phyloP scores from a whole-genome alignment of 2,888 invertebrate genomes.

The Torymus aiolomorphi region DNA sequence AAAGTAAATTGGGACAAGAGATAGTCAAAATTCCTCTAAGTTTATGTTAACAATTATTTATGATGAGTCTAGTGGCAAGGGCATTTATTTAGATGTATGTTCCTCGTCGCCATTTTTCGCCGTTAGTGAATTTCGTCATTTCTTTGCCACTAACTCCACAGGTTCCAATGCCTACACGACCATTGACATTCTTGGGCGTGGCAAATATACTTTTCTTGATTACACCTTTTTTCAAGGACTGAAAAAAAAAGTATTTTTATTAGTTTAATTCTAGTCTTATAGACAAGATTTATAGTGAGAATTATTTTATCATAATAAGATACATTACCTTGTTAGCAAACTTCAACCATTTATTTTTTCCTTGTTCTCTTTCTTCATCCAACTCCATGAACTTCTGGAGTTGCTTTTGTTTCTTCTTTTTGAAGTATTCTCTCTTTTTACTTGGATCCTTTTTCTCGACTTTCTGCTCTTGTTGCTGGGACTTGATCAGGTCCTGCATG shows the following conservation, averaged over 20 bases:
- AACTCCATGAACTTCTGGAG: conserved; percentile 94
- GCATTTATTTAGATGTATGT: conserved; percentile 75
- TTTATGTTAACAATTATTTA: conserved; percentile 46
- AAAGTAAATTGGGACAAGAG: conserved; percentile 37
- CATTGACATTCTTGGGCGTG: conserved; percentile 93
- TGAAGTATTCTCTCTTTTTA: conserved; percentile 94
- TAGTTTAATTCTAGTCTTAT: conserved; percentile 9
- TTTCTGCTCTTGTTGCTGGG: conserved; percentile 84
- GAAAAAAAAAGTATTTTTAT: conserved; percentile 55
- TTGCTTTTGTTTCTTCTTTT: conserved; percentile 97
- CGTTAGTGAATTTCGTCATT: conserved; percentile 95
- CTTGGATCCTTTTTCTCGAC: conserved; percentile 73
- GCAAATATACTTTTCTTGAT: conserved; percentile 97
- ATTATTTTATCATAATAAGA: too few relatives aligned
- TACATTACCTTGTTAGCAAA: conserved; percentile 88
- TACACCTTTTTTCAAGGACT: conserved; percentile 88
- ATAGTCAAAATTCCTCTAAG: conserved; percentile 44
- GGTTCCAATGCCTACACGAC: conserved; percentile 96
- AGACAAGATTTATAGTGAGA: too few relatives aligned
- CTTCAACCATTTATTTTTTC: conserved; percentile 98
- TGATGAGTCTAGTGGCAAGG: conserved; percentile 23
- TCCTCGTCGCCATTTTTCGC: conserved; percentile 94
- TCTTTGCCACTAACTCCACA: conserved; percentile 96
- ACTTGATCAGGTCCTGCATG: conserved; percentile 91
- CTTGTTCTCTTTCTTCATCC: conserved; percentile 96